Percentiles rank a stretch among this genome's conserved stretches.
phyloP scores from a whole-genome alignment of 2,888 invertebrate species.

The Scelioninae gen. 2 region DNA sequence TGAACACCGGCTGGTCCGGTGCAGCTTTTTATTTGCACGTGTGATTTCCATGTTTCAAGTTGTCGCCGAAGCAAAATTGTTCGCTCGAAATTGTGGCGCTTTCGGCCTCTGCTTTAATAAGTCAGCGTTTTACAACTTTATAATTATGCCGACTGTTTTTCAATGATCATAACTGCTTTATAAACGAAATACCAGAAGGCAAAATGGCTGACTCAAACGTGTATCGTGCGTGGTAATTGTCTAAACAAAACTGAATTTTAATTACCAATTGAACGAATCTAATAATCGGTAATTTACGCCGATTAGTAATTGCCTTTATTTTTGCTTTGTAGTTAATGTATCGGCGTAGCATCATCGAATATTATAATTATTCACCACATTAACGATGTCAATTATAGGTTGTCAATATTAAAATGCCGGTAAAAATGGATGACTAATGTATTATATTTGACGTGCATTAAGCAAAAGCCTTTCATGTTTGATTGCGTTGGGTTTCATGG shows the following conservation, averaged over 20 bases:
- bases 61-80: constrained; percentile 39
- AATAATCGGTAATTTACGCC: too few relatives aligned
- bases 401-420: background rate
- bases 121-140: constrained; percentile 41
- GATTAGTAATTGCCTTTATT: too few relatives aligned
- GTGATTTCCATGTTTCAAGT: constrained; percentile 42
- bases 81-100: constrained; percentile 27
- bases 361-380: constrained; percentile 9
- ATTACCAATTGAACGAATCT: background rate
- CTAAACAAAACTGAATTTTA: constrained; percentile 7
- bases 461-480: constrained; percentile 25
- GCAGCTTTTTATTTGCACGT: constrained; percentile 50
- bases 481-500: constrained; percentile 26
- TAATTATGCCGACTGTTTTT: constrained; percentile 30
- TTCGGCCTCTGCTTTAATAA: constrained; percentile 34
- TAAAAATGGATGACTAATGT: background rate
- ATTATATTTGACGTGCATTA: constrained; percentile 9
- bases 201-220: background rate
- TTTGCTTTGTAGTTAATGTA: too few relatives aligned
- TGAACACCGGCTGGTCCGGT: constrained; percentile 63
- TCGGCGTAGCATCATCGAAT: too few relatives aligned
- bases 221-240: background rate
- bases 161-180: constrained; percentile 2
- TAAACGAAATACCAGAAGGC: background rate
- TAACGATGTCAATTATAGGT: constrained; percentile 6